These are phyloP conservation scores for Dunckerocampus dactyliophorus DNA, from an alignment of 2,113 vertebrate species.

Conservation along the genomic window DNA sequence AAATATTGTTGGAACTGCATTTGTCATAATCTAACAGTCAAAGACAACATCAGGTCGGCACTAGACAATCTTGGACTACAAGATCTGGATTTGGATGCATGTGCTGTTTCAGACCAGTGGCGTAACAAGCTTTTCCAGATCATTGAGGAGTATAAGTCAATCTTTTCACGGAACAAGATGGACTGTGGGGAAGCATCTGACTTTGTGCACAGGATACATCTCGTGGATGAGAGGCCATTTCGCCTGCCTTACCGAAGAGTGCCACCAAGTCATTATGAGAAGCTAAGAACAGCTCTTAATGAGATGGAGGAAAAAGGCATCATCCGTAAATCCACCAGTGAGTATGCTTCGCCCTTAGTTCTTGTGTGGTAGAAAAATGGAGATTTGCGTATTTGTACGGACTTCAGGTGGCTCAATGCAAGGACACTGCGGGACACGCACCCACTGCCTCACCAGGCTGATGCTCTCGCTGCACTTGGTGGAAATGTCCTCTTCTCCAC, in stretches of 20 bases:
- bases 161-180: slow-evolving; percentile 12
- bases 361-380: background rate
- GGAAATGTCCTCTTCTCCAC: slow-evolving; percentile 1
- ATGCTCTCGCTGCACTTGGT: slow-evolving; percentile 1
- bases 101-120: background rate
- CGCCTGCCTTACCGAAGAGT: slow-evolving; percentile 22
- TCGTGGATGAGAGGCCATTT: background rate
- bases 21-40: no score
- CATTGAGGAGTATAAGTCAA: background rate
- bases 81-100: background rate
- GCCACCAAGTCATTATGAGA: slow-evolving; percentile 12
- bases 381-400: background rate
- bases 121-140: background rate
- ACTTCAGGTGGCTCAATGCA: slow-evolving; percentile 1
- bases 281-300: slow-evolving; percentile 12
- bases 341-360: slow-evolving; percentile 15
- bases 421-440: background rate
- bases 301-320: slow-evolving; percentile 21
- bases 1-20: no score
- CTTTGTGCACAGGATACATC: background rate
- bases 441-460: background rate
- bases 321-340: slow-evolving; percentile 5
- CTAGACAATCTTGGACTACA: background rate
- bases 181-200: slow-evolving; percentile 10
- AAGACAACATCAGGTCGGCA: background rate